Evolutionary conservation across 1,140 invertebrate genomes (phyloP).

Genomic region (Magallana angulata): DNA sequence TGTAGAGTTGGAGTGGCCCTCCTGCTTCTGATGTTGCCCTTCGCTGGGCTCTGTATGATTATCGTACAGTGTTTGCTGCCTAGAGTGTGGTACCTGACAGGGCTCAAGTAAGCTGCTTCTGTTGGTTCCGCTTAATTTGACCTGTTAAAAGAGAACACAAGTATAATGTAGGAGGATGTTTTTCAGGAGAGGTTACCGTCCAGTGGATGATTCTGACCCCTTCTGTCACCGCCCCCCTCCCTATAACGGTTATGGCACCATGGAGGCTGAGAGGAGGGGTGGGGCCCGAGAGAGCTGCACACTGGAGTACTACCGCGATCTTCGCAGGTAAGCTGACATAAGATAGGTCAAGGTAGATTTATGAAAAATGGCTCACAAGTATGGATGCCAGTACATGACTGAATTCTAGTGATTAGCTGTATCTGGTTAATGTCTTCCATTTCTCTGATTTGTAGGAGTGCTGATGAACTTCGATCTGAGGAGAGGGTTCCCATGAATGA

Average conservation of each 20-base stretch:
- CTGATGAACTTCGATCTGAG: not conserved
- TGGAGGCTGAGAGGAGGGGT: constrained; percentile 47
- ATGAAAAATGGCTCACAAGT: too few relatives aligned
- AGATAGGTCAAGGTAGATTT: too few relatives aligned
- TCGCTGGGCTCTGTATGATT: constrained; percentile 53
- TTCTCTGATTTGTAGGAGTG: constrained; percentile 2
- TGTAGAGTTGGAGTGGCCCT: constrained; percentile 29
- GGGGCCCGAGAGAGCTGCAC: constrained; percentile 16
- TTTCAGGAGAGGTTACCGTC: constrained; percentile 56
- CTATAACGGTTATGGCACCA: constrained; percentile 72
- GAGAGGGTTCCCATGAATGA: constrained; percentile 54
- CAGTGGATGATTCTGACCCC: constrained; percentile 72
- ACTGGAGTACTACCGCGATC: constrained; percentile 9
- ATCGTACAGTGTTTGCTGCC: constrained; percentile 61
- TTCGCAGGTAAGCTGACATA: not conserved
- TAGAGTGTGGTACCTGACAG: constrained; percentile 56
- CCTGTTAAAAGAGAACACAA: too few relatives aligned
- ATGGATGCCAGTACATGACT: too few relatives aligned
- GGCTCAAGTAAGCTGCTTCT: constrained; percentile 46
- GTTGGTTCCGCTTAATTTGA: too few relatives aligned
- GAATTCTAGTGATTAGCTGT: too few relatives aligned
- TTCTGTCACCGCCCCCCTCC: constrained; percentile 73
- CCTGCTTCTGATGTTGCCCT: constrained; percentile 53
- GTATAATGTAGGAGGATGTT: too few relatives aligned
- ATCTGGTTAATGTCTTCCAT: too few relatives aligned